Percentiles rank a stretch among this genome's conserved stretches.
Conservation (phyloP, 2,888 invertebrate species). For the Rhaphigaster nebulosa region DNA sequence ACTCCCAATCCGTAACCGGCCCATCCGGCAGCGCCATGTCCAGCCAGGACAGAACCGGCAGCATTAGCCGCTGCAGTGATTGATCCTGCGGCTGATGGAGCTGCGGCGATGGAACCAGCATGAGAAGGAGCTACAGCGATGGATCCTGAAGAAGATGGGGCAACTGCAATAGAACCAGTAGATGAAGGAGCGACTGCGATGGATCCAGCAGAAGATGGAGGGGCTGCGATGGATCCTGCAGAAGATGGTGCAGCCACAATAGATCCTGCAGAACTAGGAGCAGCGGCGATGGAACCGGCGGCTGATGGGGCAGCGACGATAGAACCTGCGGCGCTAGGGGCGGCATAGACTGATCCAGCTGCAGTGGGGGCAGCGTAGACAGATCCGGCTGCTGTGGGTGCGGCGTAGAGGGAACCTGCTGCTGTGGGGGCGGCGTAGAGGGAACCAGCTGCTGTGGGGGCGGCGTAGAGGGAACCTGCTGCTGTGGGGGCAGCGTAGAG, state of each 20-base stretch:
- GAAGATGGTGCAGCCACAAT: not conserved
- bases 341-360: not conserved
- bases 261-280: not conserved
- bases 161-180: not conserved
- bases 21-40: too few relatives aligned
- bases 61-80: constrained; percentile 3
- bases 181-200: not conserved
- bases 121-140: not conserved
- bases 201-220: not conserved
- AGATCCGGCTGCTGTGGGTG: not conserved
- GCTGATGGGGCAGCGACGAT: not conserved
- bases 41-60: not conserved
- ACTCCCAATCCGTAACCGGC: too few relatives aligned
- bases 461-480: not conserved
- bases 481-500: constrained; percentile 21
- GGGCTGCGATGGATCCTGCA: not conserved
- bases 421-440: not conserved
- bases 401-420: not conserved
- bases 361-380: not conserved
- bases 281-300: not conserved
- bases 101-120: not conserved
- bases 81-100: not conserved
- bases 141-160: not conserved
- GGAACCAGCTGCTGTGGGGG: not conserved
- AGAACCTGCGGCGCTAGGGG: not conserved